phyloP scores from a whole-genome alignment of 2,113 vertebrate genomes.

The Dicrurus megarhynchus region DNA sequence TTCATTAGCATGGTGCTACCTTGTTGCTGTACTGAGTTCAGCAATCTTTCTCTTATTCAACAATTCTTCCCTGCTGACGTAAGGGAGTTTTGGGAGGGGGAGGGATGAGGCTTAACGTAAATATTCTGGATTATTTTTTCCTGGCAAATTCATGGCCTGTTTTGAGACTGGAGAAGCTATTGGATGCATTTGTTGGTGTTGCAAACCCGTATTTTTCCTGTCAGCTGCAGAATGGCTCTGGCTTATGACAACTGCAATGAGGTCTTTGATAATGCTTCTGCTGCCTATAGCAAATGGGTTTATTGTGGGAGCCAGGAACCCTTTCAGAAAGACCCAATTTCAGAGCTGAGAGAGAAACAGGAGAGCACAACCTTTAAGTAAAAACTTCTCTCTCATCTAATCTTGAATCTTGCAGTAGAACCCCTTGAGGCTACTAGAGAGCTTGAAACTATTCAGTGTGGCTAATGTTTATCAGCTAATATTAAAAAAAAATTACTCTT shows the following conservation, averaged over 20 bases:
- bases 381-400: not conserved
- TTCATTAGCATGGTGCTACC: not conserved
- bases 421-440: not conserved
- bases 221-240: constrained; percentile 1
- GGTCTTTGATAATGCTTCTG: not conserved
- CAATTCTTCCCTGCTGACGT: constrained; percentile 38
- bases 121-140: constrained; percentile 44
- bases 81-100: not conserved
- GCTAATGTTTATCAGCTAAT: not conserved
- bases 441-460: not conserved
- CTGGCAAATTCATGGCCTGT: constrained; percentile 15
- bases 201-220: constrained; percentile 6
- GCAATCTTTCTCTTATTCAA: constrained; percentile 18
- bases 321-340: not conserved
- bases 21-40: not conserved
- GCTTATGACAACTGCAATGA: not conserved
- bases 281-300: constrained; percentile 18
- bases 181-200: not conserved
- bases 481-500: not conserved
- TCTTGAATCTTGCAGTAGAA: not conserved
- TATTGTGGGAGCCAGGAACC: not conserved
- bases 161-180: constrained; percentile 2
- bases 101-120: not conserved
- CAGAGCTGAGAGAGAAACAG: not conserved
- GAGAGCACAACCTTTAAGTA: not conserved